Base-by-base conservation (phyloP, 2,113 vertebrate species). In the Festucalex cinctus region DNA sequence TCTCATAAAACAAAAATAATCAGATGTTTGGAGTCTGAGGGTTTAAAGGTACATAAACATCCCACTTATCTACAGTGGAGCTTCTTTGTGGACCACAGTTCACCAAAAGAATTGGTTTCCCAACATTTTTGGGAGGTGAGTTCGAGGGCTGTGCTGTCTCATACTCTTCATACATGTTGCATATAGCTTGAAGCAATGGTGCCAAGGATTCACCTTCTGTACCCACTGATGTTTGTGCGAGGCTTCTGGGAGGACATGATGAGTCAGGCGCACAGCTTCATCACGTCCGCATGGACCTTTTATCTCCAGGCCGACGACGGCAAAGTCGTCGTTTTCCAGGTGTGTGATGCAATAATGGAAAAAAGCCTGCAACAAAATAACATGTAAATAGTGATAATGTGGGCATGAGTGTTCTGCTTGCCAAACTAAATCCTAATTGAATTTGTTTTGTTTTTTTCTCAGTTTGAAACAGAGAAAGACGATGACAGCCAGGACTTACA, bases 271-370 rank as follows among this genome's bases (percentile, higher is more conserved):
- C 96, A 98, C 83, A 95, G 92, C 85, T 94, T 99, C 68, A 95
- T 99, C 78, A 93, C 94, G 1, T 95, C 96, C 22, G 93, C 95
- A 0, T 99, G 97, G 97, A 98, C 96, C 0, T 97, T 99, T 85
- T 99, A 98, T 86, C 93, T 99, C 79, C 97, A 98, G 84, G 96
- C 94, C 20, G 97, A 98, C 82, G 95, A 98, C 85, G 97, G 96
- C 68, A 96, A 94, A 90, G 94, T 99, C 35, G 91, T 99, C 43
- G 93, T 99, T 87, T 98, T 98, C 83, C 95, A 99, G 96, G 97
- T 98, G 97, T 98, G 74, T 20, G 17, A 1, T 7, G 9, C 8
- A 19, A 1, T n/a, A 28, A 17, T 5, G 0, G 0, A 1, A n/a
- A 53, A 8, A 8, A 54, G 24, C 24, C 12, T 9, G 0, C 22